These are phyloP conservation scores for Drosophila birchii DNA, from an alignment of 2,888 invertebrate species.

Conservation along the genomic window DNA sequence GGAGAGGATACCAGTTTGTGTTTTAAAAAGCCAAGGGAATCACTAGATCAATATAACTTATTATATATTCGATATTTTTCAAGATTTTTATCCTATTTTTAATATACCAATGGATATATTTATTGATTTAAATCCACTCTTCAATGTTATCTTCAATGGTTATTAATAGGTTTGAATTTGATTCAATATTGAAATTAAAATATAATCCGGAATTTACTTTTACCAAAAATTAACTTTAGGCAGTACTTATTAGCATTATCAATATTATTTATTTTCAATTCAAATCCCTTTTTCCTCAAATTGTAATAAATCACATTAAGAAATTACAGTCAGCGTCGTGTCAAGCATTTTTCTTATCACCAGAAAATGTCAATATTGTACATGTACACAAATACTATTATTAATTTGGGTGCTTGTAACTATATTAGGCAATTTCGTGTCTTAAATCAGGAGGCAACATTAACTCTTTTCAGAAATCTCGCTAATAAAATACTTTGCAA, in stretches of 20 bases:
- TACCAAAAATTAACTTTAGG: background rate
- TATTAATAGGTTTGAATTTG: background rate
- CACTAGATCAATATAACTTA: background rate
- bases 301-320: slow-evolving; percentile 8
- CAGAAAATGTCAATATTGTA: slow-evolving; percentile 12
- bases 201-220: background rate
- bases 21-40: background rate
- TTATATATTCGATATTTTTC: too few species aligned
- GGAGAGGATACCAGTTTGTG: slow-evolving; percentile 15
- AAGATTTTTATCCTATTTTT: too few species aligned
- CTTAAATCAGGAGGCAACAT: slow-evolving; percentile 2
- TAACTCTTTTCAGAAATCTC: slow-evolving; percentile 14
- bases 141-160: background rate
- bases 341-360: slow-evolving; percentile 30
- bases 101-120: background rate
- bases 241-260: background rate
- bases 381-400: slow-evolving; percentile 35
- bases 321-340: slow-evolving; percentile 26
- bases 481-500: slow-evolving; percentile 16
- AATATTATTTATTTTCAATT: background rate
- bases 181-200: background rate
- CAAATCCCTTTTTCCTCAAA: background rate
- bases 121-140: background rate
- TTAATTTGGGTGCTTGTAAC: slow-evolving; percentile 1
- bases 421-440: slow-evolving; percentile 24